Evolutionary conservation across 2,888 invertebrate genomes (phyloP), one percentile per base, ranked within the genome.

Genomic region (Malacosoma neustria): DNA sequence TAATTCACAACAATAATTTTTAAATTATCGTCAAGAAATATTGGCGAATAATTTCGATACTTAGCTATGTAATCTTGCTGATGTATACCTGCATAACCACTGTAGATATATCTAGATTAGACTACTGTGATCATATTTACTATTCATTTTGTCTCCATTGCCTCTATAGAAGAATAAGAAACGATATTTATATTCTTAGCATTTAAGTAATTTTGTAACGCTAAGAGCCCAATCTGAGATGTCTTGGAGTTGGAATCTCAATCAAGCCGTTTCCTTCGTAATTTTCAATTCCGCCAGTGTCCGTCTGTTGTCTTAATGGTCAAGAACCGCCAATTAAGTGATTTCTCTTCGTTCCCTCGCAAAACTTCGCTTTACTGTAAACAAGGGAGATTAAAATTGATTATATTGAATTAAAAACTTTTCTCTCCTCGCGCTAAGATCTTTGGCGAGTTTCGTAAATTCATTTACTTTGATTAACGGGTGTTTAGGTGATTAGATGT

Each of bases 281-380:
- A 50, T 56, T 57, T 51, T 38, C 38, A 40, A 57, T 59, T 57
- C 57, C 35, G 43, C 11, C 38, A 41, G 35, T 33, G 39, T 36
- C 41, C 33, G 33, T 42, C 42, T 52, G 47, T 57, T 54, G 48
- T 54, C 46, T 43, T 40, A 33, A 48, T 47, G 54, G 54, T 46
- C 54, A 54, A 55, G 44, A 41, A 34, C 42, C 37, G 46, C 42
- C 51, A 60, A 60, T 59, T 56, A 54, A 47, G 45, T 22, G 22
- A 22, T 22, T 22, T 22, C 22, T 22, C 37, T 43, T 45, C 39
- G 47, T 49, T 51, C 53, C 45, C 51, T 52, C 49, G 46, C 52
- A 53, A 53, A 22, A 22, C 37, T 42, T 40, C 37, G 33, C 35
- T 33, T 30, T 35, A 33, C 34, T 30, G 32, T 40, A 43, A 43